Conservation (phyloP, 2,113 vertebrate species). For the Microcebus lehilahytsara region DNA sequence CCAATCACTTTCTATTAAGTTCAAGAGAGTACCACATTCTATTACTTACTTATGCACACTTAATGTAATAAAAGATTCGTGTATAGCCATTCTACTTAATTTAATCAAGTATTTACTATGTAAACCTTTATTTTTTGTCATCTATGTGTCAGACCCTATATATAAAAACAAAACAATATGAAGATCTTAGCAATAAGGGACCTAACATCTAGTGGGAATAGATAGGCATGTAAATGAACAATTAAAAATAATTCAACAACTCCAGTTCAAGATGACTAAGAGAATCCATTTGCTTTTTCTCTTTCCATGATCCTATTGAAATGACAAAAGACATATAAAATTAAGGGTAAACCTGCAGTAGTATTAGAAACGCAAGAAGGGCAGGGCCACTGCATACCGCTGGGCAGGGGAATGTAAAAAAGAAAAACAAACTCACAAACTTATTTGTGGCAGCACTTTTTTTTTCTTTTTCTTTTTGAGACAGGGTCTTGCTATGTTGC, state of each 20-base stretch:
- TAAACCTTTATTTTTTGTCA: not conserved
- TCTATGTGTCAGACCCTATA: not conserved
- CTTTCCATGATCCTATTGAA: not conserved
- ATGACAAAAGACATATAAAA: constrained; percentile 1
- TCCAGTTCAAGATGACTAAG: not conserved
- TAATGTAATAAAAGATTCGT: constrained; percentile 15
- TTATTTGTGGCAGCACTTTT: not conserved
- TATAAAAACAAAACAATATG: constrained; percentile 42
- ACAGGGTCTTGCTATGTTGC: not conserved
- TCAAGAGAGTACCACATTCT: not conserved
- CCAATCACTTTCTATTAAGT: not conserved
- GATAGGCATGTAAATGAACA: not conserved
- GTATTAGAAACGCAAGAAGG: not conserved
- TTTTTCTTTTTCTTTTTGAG: no score
- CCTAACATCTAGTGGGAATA: not conserved
- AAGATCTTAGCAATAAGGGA: not conserved
- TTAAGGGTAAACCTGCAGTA: not conserved
- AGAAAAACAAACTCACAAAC: not conserved
- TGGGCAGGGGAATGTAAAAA: not conserved
- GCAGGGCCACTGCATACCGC: not conserved
- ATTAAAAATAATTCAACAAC: constrained; percentile 9
- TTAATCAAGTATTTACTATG: constrained; percentile 29
- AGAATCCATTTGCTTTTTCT: constrained; percentile 5
- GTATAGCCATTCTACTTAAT: not conserved
- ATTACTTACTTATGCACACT: not conserved